Evolutionary conservation across 1,140 invertebrate species (phyloP).

Genomic region (Leptoteleia sp.): DNA sequence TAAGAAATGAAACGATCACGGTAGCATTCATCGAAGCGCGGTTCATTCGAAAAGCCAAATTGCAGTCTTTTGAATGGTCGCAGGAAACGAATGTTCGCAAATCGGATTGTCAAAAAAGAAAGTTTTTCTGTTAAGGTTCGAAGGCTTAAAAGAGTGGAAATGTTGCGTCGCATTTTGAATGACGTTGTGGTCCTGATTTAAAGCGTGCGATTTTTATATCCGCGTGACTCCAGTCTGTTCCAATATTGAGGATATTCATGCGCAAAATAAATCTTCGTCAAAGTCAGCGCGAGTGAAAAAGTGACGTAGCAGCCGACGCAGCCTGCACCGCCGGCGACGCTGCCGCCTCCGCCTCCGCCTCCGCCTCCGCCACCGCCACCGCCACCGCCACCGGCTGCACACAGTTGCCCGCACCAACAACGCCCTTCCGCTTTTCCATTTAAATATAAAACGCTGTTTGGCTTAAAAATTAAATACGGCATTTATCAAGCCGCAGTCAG

Average conservation of each 20-base stretch:
- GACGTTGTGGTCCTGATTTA: conserved; percentile 62
- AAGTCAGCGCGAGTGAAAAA: conserved; percentile 70
- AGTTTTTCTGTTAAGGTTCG: no score
- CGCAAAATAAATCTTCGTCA: conserved; percentile 71
- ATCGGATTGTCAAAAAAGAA: no score
- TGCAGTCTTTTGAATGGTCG: no score
- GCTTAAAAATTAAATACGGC: conserved; percentile 64
- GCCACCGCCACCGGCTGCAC: conserved; percentile 41
- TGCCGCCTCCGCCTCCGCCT: conserved; percentile 42
- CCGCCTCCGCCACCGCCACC: conserved; percentile 48
- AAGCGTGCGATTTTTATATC: conserved; percentile 52
- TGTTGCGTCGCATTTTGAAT: conserved; percentile 60
- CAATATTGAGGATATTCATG: conserved; percentile 67
- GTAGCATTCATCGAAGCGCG: no score
- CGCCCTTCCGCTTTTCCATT: conserved; percentile 61
- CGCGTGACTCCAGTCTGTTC: conserved; percentile 54
- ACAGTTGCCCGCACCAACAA: conserved; percentile 52
- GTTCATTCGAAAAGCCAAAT: no score
- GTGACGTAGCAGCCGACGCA: conserved; percentile 64
- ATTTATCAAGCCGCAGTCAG: conserved; percentile 59
- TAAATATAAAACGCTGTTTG: conserved; percentile 65
- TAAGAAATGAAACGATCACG: no score
- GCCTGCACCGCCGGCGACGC: conserved; percentile 45
- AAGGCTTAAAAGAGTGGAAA: conserved; percentile 51
- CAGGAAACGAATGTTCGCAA: no score